Percentiles rank a stretch among this genome's conserved stretches.
Conservation (phyloP, 92 coral and sea anemone species). For the Meandrina meandrites region DNA sequence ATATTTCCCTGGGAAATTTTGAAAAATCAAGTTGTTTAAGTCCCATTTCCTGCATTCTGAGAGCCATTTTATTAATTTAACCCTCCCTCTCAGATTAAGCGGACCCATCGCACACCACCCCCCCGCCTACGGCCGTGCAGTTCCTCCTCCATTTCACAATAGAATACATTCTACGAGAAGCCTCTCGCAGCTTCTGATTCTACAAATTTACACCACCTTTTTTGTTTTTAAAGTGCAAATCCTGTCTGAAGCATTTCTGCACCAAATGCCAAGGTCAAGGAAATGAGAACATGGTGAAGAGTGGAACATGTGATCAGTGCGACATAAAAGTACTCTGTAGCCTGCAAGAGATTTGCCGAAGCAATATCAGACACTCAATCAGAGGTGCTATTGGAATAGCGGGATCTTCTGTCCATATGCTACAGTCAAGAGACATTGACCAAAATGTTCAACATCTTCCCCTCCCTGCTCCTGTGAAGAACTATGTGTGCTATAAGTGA, state of each 20-base stretch:
- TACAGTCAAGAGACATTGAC: constrained; percentile 67
- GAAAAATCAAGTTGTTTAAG: too few species aligned
- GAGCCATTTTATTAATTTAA: too few species aligned
- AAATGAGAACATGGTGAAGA: constrained; percentile 40
- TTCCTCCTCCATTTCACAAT: too few species aligned
- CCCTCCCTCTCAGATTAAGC: too few species aligned
- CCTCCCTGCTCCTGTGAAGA: constrained; percentile 73
- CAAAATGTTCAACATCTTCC: constrained; percentile 77
- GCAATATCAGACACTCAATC: constrained; percentile 58
- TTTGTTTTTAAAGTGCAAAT: constrained; percentile 56
- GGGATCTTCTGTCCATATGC: constrained; percentile 32
- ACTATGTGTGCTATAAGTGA: constrained; percentile 76
- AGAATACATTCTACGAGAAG: not conserved
- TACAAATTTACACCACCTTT: not conserved
- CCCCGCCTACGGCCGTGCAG: too few species aligned
- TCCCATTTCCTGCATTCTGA: too few species aligned
- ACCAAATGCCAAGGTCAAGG: constrained; percentile 66
- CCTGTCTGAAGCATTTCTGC: constrained; percentile 72
- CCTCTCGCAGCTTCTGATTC: too few species aligned
- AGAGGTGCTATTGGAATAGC: constrained; percentile 48
- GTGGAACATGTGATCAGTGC: constrained; percentile 73
- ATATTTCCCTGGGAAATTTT: too few species aligned
- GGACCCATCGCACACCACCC: too few species aligned
- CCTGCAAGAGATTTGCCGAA: constrained; percentile 78
- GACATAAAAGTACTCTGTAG: constrained; percentile 60